Evolutionary conservation across 2,888 invertebrate genomes (phyloP).

Genomic region (Sacculina carcini): DNA sequence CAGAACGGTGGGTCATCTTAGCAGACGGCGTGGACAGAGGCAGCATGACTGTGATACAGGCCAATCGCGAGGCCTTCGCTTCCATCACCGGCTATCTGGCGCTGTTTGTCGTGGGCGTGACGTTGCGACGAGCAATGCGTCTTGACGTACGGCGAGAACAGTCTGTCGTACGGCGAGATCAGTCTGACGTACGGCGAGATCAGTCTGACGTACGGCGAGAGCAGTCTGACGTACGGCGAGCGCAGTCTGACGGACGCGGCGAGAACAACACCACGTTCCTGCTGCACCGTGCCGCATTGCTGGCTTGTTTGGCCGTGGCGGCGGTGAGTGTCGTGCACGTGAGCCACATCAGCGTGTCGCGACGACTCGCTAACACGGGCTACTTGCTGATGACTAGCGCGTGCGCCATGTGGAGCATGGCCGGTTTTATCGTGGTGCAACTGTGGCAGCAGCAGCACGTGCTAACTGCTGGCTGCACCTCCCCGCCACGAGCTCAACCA

Average conservation of each 20-base stretch:
- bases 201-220: no score
- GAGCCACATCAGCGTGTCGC: slow-evolving; percentile 28
- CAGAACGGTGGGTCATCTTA: slow-evolving; percentile 48
- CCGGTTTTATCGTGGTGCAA: background rate
- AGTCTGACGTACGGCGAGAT: background rate
- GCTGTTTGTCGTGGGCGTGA: slow-evolving; percentile 45
- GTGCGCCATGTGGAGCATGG: slow-evolving; percentile 29
- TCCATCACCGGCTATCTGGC: slow-evolving; percentile 62
- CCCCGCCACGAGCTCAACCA: no score
- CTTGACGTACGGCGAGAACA: background rate
- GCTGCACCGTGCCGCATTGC: background rate
- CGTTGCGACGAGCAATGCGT: slow-evolving; percentile 16
- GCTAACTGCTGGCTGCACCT: background rate
- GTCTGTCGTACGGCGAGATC: background rate
- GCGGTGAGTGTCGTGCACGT: no score
- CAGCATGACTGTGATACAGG: slow-evolving; percentile 32
- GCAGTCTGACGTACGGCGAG: no score
- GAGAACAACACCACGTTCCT: slow-evolving; percentile 13
- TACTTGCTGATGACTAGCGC: slow-evolving; percentile 36
- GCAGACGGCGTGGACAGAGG: slow-evolving; percentile 20
- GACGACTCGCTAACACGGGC: slow-evolving; percentile 54
- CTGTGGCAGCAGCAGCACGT: background rate
- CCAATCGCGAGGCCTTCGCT: slow-evolving; percentile 74
- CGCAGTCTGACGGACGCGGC: no score
- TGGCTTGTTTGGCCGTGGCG: background rate